A percentile compares a stretch with the other conserved stretches of the same genome.
Conservation (phyloP, 2,797 vertebrate species). For the Caiman crocodilus region DNA sequence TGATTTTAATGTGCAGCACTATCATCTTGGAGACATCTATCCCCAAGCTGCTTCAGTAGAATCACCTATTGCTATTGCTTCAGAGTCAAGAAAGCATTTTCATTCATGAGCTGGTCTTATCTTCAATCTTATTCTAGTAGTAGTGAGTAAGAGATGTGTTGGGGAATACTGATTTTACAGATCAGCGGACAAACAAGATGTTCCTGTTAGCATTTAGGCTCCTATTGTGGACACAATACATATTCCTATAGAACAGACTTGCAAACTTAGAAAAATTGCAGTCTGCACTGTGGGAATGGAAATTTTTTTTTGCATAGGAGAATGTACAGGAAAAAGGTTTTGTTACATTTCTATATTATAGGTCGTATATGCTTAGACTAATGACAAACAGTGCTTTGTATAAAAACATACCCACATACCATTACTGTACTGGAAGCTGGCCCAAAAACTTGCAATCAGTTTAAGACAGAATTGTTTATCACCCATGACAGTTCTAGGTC, state of each 20-base stretch:
- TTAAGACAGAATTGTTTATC: not conserved
- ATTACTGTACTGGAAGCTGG: not conserved
- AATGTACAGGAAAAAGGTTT: not conserved
- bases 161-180: conserved; percentile 2
- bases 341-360: not conserved
- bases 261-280: conserved; percentile 4
- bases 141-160: conserved; percentile 8
- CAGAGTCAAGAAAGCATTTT: not conserved
- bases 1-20: no score
- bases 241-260: not conserved
- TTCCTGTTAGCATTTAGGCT: not conserved
- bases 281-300: not conserved
- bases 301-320: not conserved
- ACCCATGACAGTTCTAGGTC: not conserved
- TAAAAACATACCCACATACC: not conserved
- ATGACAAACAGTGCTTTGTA: not conserved
- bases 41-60: not conserved
- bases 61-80: not conserved
- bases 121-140: conserved; percentile 41
- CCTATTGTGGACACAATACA: not conserved
- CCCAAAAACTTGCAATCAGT: not conserved
- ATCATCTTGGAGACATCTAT: not conserved
- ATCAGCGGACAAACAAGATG: conserved; percentile 21
- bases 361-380: not conserved
- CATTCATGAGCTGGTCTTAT: not conserved